A percentile compares a stretch with the other conserved stretches of the same genome.
Conservation (phyloP, 2,113 vertebrate genomes). For the Sander vitreus region DNA sequence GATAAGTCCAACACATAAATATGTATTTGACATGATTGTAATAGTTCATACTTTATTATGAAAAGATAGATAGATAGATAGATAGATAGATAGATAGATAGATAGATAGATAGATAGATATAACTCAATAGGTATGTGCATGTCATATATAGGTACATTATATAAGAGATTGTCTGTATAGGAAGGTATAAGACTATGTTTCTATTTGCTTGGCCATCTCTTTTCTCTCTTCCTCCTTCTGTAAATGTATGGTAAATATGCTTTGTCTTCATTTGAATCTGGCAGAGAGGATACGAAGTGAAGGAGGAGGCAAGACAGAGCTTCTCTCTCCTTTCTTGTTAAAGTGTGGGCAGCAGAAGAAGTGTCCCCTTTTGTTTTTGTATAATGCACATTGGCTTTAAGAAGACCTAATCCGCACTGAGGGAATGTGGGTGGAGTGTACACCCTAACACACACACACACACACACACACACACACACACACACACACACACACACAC, state of each 20-base stretch:
- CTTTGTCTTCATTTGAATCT: constrained; percentile 6
- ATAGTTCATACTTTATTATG: too few relatives aligned
- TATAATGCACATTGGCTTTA: not conserved
- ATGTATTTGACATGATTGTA: too few relatives aligned
- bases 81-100: too few relatives aligned
- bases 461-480: not conserved
- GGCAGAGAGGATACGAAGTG: constrained; percentile 5
- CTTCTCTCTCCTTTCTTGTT: constrained; percentile 1
- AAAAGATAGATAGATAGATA: too few relatives aligned
- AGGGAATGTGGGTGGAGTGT: constrained; percentile 15
- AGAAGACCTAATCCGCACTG: constrained; percentile 19
- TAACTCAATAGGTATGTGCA: too few relatives aligned
- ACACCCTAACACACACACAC: not conserved
- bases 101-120: too few relatives aligned
- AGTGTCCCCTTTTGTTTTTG: constrained; percentile 49
- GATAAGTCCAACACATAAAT: too few relatives aligned
- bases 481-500: not conserved
- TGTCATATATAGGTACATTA: too few relatives aligned
- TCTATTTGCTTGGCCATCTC: not conserved
- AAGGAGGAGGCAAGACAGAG: constrained; percentile 10
- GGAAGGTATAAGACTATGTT: too few relatives aligned
- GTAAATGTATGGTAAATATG: constrained; percentile 11
- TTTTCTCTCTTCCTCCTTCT: not conserved
- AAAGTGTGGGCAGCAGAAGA: constrained; percentile 41
- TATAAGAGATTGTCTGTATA: too few relatives aligned